Evolutionary conservation across 2,797 vertebrate species (phyloP).

Genomic region (Orientallactaga sibirica): DNA sequence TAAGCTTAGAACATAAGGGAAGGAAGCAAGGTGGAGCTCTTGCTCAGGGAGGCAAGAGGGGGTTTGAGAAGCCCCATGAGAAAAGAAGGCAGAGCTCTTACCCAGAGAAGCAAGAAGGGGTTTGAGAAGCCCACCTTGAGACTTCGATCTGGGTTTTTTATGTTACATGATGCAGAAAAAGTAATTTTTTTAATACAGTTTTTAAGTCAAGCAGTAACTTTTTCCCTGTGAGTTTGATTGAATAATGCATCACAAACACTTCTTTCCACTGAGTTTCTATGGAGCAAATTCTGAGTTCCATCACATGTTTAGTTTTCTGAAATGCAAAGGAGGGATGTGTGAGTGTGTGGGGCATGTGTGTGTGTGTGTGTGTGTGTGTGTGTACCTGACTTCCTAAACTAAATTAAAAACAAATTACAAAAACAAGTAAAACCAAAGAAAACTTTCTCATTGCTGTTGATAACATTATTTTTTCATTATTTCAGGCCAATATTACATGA

Average conservation of each 20-base stretch:
- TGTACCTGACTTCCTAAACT: not conserved
- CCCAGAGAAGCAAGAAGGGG: no score
- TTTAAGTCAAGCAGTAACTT: no score
- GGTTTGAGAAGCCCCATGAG: no score
- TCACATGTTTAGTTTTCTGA: not conserved
- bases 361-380: not conserved
- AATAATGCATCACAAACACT: not conserved
- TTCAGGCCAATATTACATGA: not conserved
- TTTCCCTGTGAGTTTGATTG: not conserved
- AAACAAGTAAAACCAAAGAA: slow-evolving; percentile 25
- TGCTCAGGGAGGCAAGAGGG: no score
- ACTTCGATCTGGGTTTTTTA: no score
- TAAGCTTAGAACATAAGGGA: no score
- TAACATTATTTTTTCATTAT: slow-evolving; percentile 25
- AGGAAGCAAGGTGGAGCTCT: no score
- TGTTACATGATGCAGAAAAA: no score
- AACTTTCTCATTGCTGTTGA: not conserved
- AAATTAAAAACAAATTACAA: not conserved
- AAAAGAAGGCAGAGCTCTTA: no score
- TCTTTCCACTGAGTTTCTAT: not conserved
- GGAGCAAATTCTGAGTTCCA: slow-evolving; percentile 14
- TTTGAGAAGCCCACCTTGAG: no score
- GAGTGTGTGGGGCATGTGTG: no score
- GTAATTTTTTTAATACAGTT: no score
- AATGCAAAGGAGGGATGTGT: not conserved